Evolutionary conservation across 2,113 vertebrate genomes (phyloP).

Genomic region (Anarrhichthys ocellatus): DNA sequence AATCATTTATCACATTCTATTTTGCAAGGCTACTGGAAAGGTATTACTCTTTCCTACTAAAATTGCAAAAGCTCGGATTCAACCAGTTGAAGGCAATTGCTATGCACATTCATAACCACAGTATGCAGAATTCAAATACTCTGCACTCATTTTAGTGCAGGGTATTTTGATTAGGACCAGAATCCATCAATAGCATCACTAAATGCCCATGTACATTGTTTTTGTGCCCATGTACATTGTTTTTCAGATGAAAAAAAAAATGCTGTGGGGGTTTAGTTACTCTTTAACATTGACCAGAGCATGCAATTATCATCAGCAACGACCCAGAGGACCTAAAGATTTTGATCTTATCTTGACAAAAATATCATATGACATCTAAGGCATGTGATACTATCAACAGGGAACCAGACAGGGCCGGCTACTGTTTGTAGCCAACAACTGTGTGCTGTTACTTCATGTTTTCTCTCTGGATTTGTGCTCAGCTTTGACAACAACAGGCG

Average conservation of each 20-base stretch:
- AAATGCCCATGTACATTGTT: not conserved
- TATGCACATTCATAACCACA: too few species aligned
- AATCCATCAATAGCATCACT: not conserved
- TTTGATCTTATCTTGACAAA: conserved; percentile 49
- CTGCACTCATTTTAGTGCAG: too few species aligned
- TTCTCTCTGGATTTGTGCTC: conserved; percentile 24
- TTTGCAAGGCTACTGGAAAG: too few species aligned
- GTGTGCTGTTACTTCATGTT: conserved; percentile 34
- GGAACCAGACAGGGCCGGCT: conserved; percentile 51
- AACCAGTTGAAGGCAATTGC: too few species aligned
- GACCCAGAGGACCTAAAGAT: conserved; percentile 32
- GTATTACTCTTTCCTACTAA: too few species aligned
- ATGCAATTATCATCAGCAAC: conserved; percentile 42
- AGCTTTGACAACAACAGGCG: conserved; percentile 16
- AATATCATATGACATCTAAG: conserved; percentile 69
- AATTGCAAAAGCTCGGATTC: too few species aligned
- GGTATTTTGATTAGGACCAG: too few species aligned
- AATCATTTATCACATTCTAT: too few species aligned
- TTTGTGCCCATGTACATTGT: not conserved
- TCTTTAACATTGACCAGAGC: conserved; percentile 23
- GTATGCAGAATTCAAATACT: too few species aligned
- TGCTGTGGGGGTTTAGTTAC: not conserved
- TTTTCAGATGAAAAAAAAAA: not conserved
- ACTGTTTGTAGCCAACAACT: conserved; percentile 41
- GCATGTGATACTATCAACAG: conserved; percentile 69